phyloP scores from a whole-genome alignment of 1,140 invertebrate species.

The Drosophila seguyi region DNA sequence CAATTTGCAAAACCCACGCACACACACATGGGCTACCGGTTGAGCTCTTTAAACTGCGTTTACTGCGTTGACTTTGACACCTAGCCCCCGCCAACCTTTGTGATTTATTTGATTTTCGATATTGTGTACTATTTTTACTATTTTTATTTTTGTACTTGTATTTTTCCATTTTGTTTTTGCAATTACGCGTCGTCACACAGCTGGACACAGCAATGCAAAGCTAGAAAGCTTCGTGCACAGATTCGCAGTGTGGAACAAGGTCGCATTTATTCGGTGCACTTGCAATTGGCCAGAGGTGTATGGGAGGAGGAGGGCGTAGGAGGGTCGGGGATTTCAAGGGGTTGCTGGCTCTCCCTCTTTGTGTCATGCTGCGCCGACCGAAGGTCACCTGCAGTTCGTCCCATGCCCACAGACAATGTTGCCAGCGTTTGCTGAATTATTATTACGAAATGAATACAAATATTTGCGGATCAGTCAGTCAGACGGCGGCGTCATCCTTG shows the following conservation, averaged over 20 bases:
- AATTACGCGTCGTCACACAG: constrained; percentile 77
- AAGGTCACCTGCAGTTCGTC: constrained; percentile 71
- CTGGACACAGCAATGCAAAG: constrained; percentile 61
- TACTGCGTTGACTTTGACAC: constrained; percentile 57
- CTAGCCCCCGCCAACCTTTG: not conserved
- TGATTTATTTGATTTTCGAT: constrained; percentile 3
- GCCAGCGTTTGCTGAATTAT: constrained; percentile 56
- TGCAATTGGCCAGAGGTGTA: constrained; percentile 67
- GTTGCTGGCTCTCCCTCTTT: not conserved
- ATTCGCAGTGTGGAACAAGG: constrained; percentile 81
- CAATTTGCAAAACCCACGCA: constrained; percentile 26
- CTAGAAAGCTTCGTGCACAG: constrained; percentile 35
- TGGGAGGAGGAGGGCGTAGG: not conserved
- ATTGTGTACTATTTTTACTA: constrained; percentile 9
- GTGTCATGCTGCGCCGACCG: constrained; percentile 52
- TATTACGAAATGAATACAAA: constrained; percentile 79
- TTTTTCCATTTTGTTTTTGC: constrained; percentile 33
- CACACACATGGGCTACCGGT: not conserved
- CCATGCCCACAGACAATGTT: constrained; percentile 46
- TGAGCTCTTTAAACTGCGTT: constrained; percentile 40
- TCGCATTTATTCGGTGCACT: constrained; percentile 78
- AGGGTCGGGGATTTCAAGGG: not conserved
- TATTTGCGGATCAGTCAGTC: constrained; percentile 74
- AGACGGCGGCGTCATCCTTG: constrained; percentile 50
- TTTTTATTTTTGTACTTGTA: constrained; percentile 22